Percentiles rank a stretch among this genome's conserved stretches.
phyloP scores from a whole-genome alignment of 2,113 vertebrate species.

The Oreotrochilus melanogaster region DNA sequence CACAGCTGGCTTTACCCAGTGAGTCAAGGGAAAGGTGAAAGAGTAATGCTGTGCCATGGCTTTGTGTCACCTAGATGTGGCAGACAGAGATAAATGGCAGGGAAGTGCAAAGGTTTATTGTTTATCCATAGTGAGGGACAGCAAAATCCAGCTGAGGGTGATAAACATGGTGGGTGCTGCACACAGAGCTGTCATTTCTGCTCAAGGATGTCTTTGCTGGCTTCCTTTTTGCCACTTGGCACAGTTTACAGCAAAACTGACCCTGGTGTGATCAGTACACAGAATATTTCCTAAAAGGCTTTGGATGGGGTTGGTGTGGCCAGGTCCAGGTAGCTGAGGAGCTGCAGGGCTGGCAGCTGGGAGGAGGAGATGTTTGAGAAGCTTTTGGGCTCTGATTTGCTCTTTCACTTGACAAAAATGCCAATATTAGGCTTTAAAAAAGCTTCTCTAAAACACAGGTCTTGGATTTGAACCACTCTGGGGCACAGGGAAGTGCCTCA shows the following conservation, averaged over 20 bases:
- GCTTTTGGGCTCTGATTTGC: background rate
- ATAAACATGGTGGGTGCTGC: background rate
- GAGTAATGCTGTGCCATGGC: rapidly evolving
- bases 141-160: background rate
- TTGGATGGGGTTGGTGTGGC: rapidly evolving
- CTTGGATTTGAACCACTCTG: background rate
- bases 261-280: too few species aligned
- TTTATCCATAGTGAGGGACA: background rate
- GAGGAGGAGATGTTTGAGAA: background rate
- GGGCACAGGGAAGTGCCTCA: background rate
- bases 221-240: background rate
- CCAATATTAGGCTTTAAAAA: background rate
- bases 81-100: background rate
- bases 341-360: background rate
- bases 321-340: background rate
- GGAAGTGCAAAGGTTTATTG: background rate
- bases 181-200: background rate
- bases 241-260: rapidly evolving
- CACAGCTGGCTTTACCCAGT: background rate
- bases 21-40: background rate
- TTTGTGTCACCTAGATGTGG: background rate
- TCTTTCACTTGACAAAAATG: background rate
- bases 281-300: background rate
- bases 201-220: rapidly evolving
- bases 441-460: rapidly evolving